Evolutionary conservation across 1,140 invertebrate species (phyloP).

Genomic region (Drosophila kohkoa): DNA sequence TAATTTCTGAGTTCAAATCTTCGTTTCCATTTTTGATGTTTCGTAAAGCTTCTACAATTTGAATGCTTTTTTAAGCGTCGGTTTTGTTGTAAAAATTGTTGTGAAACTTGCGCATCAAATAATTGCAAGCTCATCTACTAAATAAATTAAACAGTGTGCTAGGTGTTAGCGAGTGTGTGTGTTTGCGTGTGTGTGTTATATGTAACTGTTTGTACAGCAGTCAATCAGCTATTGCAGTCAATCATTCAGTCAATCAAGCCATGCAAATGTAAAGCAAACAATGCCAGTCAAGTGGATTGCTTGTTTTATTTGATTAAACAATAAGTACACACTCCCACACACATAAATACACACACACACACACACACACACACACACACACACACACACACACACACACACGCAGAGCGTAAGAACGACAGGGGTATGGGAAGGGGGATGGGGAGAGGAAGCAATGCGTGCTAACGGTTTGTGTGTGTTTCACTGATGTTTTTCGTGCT

Average conservation of each 20-base stretch:
- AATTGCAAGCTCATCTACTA: too few species aligned
- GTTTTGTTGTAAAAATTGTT: too few species aligned
- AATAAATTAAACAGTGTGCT: too few species aligned
- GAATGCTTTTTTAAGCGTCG: too few species aligned
- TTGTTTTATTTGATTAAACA: constrained; percentile 52
- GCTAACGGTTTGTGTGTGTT: constrained; percentile 28
- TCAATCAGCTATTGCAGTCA: constrained; percentile 36
- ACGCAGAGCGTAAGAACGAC: neutral
- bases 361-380: too few species aligned
- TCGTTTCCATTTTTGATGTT: too few species aligned
- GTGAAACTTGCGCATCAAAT: too few species aligned
- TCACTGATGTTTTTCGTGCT: constrained; percentile 18
- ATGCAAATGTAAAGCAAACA: constrained; percentile 40
- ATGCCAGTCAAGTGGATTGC: constrained; percentile 31
- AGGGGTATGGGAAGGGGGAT: neutral
- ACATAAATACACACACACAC: constrained; percentile 1
- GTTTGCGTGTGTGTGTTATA: neutral
- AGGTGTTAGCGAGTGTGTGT: too few species aligned
- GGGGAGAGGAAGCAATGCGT: neutral
- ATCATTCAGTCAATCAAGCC: constrained; percentile 43
- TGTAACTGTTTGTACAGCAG: neutral
- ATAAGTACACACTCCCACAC: constrained; percentile 29
- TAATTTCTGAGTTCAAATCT: too few species aligned
- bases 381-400: neutral
- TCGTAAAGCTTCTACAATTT: too few species aligned